These are phyloP conservation scores for Myopa tessellatipennis DNA, from an alignment of 2,888 invertebrate genomes.

Conservation along the genomic window DNA sequence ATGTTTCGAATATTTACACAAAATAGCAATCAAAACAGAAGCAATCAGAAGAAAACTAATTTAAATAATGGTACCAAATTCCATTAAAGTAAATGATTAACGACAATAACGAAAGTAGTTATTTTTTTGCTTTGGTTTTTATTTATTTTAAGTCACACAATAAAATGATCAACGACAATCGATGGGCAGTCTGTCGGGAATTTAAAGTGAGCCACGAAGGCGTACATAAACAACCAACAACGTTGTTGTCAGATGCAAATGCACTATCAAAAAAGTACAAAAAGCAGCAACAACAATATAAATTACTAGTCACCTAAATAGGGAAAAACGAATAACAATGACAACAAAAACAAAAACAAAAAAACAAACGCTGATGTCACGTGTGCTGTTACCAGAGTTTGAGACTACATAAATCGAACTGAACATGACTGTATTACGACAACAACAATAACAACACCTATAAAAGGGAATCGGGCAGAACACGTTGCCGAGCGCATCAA, in stretches of 20 bases:
- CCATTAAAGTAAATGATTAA: slow-evolving; percentile 15
- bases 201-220: slow-evolving; percentile 25
- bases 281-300: slow-evolving; percentile 12
- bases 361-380: slow-evolving; percentile 11
- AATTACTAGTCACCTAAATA: slow-evolving; percentile 18
- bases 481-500: slow-evolving; percentile 9
- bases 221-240: not conserved
- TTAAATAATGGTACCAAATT: slow-evolving; percentile 21
- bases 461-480: not conserved
- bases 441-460: slow-evolving; percentile 6
- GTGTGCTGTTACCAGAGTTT: not conserved
- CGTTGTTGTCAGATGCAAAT: not conserved
- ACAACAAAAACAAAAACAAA: not conserved
- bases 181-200: slow-evolving; percentile 21
- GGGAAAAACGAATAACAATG: not conserved
- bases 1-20: slow-evolving; percentile 26
- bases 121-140: not conserved
- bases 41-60: not conserved
- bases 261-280: not conserved
- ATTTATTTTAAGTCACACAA: not conserved
- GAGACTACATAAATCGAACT: not conserved
- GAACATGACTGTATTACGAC: not conserved
- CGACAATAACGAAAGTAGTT: slow-evolving; percentile 27
- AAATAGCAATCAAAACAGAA: slow-evolving; percentile 8
- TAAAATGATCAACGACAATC: slow-evolving; percentile 6